A percentile compares a stretch with the other conserved stretches of the same genome.
phyloP scores from a whole-genome alignment of 1,140 invertebrate genomes.

The Penaeus chinensis region DNA sequence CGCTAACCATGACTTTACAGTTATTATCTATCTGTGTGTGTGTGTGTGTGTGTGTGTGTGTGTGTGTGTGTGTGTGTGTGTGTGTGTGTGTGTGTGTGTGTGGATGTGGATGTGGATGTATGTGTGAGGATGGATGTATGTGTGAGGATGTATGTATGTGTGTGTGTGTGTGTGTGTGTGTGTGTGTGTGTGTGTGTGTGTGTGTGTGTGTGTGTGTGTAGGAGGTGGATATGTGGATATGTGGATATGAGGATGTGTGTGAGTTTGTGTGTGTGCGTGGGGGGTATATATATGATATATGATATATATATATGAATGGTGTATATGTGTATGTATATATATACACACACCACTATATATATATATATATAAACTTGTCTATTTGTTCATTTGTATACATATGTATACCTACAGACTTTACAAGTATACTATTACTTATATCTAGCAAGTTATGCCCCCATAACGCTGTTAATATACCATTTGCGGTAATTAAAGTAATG shows the following conservation, averaged over 20 bases:
- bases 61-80: constrained; percentile 35
- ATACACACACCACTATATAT: constrained; percentile 41
- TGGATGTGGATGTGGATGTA: constrained; percentile 22
- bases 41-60: constrained; percentile 35
- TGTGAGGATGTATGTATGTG: background rate
- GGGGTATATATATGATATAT: constrained; percentile 33
- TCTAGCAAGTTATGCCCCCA: too few species aligned
- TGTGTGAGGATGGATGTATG: constrained; percentile 25
- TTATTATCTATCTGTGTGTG: background rate
- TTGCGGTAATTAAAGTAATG: too few species aligned
- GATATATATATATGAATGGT: constrained; percentile 10
- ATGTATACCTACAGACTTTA: constrained; percentile 27
- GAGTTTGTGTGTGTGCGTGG: background rate
- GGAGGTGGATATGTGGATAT: constrained; percentile 21
- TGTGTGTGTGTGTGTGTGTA: constrained; percentile 22
- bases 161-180: background rate
- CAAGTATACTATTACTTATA: background rate
- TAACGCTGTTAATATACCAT: too few species aligned
- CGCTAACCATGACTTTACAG: background rate
- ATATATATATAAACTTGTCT: constrained; percentile 38
- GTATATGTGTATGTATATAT: constrained; percentile 5
- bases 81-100: constrained; percentile 36
- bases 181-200: constrained; percentile 8
- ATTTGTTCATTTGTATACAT: constrained; percentile 40
- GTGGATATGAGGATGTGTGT: constrained; percentile 26